Evolutionary conservation across 64 coral and sea anemone species (phyloP).

Genomic region (Pocillopora verrucosa): DNA sequence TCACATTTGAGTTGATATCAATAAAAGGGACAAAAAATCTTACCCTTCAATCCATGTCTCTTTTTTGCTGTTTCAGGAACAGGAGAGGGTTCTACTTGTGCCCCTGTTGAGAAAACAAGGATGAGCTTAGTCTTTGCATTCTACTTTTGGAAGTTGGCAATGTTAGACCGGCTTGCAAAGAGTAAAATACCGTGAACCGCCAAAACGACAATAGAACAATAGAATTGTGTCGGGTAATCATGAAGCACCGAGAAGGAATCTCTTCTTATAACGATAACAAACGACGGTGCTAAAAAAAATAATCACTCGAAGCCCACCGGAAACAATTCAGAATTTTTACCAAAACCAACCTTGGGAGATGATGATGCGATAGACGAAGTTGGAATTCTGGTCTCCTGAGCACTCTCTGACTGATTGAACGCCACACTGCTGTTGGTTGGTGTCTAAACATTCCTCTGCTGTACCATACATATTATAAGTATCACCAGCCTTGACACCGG

Average conservation of each 20-base stretch:
- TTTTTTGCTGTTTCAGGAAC: not conserved
- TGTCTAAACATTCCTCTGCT: not conserved
- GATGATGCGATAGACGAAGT: conserved; percentile 14
- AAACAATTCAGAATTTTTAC: not conserved
- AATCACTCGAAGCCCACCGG: not conserved
- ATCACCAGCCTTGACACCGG: conserved; percentile 20
- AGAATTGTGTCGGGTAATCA: too few species aligned
- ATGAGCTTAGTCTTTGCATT: not conserved
- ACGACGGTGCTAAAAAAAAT: too few species aligned
- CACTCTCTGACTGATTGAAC: not conserved
- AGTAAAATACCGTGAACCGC: too few species aligned
- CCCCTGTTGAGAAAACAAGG: not conserved
- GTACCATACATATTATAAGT: conserved; percentile 26
- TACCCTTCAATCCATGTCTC: not conserved
- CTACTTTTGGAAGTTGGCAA: not conserved
- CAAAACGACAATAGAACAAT: too few species aligned
- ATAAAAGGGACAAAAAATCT: not conserved
- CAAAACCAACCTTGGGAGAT: not conserved
- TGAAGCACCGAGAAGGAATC: too few species aligned
- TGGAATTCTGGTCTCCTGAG: conserved; percentile 13
- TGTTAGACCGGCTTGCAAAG: too few species aligned
- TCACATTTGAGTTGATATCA: too few species aligned
- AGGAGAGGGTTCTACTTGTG: not conserved
- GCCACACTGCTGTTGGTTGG: not conserved
- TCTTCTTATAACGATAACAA: too few species aligned